Base-by-base conservation (phyloP, 2,888 invertebrate genomes). In the Mongoloraphidia duomilia region DNA sequence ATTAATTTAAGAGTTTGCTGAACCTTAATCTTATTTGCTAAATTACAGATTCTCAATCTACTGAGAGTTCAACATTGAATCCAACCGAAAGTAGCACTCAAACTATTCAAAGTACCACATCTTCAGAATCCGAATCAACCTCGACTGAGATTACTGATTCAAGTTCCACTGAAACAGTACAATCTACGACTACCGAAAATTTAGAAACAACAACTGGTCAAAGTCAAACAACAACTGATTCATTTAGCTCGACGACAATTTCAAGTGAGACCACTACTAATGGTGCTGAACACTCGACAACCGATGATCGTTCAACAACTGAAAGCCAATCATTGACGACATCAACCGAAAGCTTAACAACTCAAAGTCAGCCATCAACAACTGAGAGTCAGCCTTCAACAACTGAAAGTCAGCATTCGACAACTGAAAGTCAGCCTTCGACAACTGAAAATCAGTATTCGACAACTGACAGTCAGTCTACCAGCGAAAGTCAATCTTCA, bases 331-430 rank as follows among this genome's bases (percentile, higher is more conserved):
- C 56, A 36, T 52, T 57, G 10, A 54, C 57, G 53, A 51, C 58
- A 4, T 61, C 60, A 26, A 58, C 54, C 8, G 51, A 56, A 54
- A 50, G 58, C 42, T 45, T 49, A 52, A 60, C 57, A n/a, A 61
- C 61, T 9, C 14, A 14, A 8, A 42, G 14, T 9, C n/a, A 17
- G 37, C 8, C 49, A 34, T 50, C 49, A 13, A 52, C 53, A 54
- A 55, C 53, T 56, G 53, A 17, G 39, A 34, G 41, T 11, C 41
- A 47, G 34, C 11, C 50, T 33, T 45, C 46, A 41, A 51, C 49
- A 12, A 36, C 40, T 36, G 12, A 43, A 44, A 46, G 34, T 17
- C 34, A 42, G 12, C 39, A 41, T 41, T 50, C 50, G 35, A 52
- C 53, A 34, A 62, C 61, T 35, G 58, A 59, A 50, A 54, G 55